These are phyloP conservation scores for Oegoconia quadripuncta DNA, from an alignment of 2,888 invertebrate species.

Conservation along the genomic window DNA sequence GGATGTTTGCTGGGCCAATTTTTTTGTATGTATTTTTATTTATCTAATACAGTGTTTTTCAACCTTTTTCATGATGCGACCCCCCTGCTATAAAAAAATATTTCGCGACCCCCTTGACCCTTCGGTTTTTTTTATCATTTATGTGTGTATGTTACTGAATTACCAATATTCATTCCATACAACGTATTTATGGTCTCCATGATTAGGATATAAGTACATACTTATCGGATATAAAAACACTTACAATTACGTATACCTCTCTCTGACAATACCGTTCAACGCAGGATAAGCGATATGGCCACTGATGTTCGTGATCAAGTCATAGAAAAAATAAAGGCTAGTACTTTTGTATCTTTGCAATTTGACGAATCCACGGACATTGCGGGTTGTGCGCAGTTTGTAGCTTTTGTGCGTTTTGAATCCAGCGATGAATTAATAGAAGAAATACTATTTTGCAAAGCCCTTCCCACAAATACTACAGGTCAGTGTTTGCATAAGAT, in stretches of 20 bases:
- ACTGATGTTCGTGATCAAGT: slow-evolving; percentile 28
- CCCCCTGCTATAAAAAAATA: too few species aligned
- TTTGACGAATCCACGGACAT: slow-evolving; percentile 28
- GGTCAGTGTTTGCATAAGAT: slow-evolving; percentile 21
- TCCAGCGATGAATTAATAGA: slow-evolving; percentile 22
- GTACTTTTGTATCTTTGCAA: slow-evolving; percentile 26
- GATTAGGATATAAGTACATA: too few species aligned
- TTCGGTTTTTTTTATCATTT: too few species aligned
- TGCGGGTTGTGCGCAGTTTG: slow-evolving; percentile 25
- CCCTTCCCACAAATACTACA: slow-evolving; percentile 19
- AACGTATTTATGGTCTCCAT: too few species aligned
- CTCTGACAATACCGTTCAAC: slow-evolving; percentile 35
- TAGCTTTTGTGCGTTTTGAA: slow-evolving; percentile 29
- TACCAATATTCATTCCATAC: too few species aligned
- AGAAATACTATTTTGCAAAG: slow-evolving; percentile 25
- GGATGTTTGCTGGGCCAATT: too few species aligned
- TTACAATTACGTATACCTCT: slow-evolving; percentile 35
- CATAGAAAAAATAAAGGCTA: slow-evolving; percentile 16
- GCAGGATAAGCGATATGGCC: slow-evolving; percentile 35
- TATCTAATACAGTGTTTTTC: too few species aligned
- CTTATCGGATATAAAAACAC: too few species aligned
- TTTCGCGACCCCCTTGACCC: too few species aligned
- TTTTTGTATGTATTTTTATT: too few species aligned
- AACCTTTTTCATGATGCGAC: too few species aligned
- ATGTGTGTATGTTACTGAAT: too few species aligned